Percentiles rank a stretch among this genome's conserved stretches.
Evolutionary conservation across 2,113 vertebrate species (phyloP).

Genomic region (Eidolon helvum): DNA sequence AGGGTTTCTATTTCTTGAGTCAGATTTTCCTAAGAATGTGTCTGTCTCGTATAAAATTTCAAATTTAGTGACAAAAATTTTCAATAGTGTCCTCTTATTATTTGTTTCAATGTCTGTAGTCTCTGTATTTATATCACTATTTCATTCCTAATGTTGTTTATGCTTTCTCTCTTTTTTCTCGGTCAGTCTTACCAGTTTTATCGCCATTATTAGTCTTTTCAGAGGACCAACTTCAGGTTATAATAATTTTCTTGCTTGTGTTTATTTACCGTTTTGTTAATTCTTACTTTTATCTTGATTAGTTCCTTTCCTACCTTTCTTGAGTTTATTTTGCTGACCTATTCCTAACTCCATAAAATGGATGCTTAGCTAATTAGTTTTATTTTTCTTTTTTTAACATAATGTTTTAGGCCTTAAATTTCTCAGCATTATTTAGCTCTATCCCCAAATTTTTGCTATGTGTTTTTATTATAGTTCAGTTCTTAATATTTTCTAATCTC

Average conservation of each 20-base stretch:
- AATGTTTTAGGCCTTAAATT: not conserved
- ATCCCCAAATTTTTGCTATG: not conserved
- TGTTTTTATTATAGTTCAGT: not conserved
- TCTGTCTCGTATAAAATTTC: not conserved
- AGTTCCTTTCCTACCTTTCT: not conserved
- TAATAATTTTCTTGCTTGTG: not conserved
- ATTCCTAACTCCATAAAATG: constrained; percentile 2
- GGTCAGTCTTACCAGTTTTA: not conserved
- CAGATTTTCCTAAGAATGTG: not conserved
- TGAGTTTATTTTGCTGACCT: not conserved
- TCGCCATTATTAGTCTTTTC: not conserved
- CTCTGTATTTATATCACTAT: not conserved
- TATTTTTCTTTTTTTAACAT: not conserved
- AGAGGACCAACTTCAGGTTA: not conserved
- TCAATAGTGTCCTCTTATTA: not conserved
- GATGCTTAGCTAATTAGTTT: not conserved
- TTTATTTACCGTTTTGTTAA: constrained; percentile 43
- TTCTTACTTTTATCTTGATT: not conserved
- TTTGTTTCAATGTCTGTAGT: not conserved
- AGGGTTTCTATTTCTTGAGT: constrained; percentile 7
- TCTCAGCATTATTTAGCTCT: not conserved
- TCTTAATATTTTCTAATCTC: not conserved
- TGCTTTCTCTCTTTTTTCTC: not conserved
- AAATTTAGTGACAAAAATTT: not conserved
- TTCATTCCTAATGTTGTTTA: not conserved